Base-by-base conservation (phyloP, 2,797 vertebrate genomes). In the Rhinophrynus dorsalis region DNA sequence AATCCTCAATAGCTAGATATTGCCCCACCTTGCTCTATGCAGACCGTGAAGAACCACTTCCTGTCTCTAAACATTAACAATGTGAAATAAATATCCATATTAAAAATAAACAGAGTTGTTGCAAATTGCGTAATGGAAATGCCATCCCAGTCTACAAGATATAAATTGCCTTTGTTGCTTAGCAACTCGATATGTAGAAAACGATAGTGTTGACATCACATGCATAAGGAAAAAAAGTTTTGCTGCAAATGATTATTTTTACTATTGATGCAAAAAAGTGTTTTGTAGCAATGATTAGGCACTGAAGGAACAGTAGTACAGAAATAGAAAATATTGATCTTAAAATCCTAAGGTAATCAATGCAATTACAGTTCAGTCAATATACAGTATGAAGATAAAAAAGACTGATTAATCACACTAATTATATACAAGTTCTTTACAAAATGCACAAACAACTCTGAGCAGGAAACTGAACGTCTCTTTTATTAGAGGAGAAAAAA, bases 101-200 rank as follows among this genome's bases (percentile, higher is more conserved):
- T 47, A 35, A 63, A 63, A 30, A 57, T 47, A 63, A 56, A 55
- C 37, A 38, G 29, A 35, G 26, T 57, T 67, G 15, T 33, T 20
- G 56, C 63, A 45, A 47, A 71, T 56, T 47, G 63, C 35, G 17
- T 38, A 56, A 47, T 71, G 30, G 11, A 63, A 70, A 56, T 71
- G 42, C 55, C 48, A 63, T 63, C 59, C 51, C 40, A 55, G 50
- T 63, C 58, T 17, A 33, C 38, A 23, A 48, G 50, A 63, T 63
- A 71, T 71, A 71, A 71, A 71, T 63, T 52, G 58, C 59, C 48
- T 15, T 20, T 56, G 68, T 71, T 63, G 59, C 68, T 29, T 71
- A 63, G 68, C 26, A 56, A 63, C 68, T n/a, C 17, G 10, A 54
- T 54, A 24, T 56, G 68, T 48, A 55, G 38, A 35, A 35, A 35